These are phyloP conservation scores for Lasioglossum malachurum DNA, from an alignment of 2,888 invertebrate genomes.

Conservation along the genomic window DNA sequence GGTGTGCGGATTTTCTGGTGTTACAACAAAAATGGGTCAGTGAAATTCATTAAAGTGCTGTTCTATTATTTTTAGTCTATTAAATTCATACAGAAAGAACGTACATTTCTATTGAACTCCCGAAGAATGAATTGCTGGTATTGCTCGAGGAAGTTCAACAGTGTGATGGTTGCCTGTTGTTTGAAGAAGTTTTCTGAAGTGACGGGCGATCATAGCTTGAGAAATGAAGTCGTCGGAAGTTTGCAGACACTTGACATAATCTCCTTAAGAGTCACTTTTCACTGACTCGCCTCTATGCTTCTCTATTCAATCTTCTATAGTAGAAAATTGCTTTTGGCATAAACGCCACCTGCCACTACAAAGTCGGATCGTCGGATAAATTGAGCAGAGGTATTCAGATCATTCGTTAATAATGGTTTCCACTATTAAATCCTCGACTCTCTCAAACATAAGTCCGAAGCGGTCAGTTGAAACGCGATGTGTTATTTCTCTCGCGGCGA, in stretches of 20 bases:
- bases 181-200: background rate
- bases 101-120: too few relatives aligned
- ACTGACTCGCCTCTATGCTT: background rate
- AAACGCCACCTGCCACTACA: background rate
- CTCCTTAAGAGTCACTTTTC: background rate
- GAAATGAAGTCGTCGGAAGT: background rate
- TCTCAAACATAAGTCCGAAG: background rate
- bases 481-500: slow-evolving; percentile 5
- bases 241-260: background rate
- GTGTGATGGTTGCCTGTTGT: background rate
- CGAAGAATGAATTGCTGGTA: too few relatives aligned
- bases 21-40: too few relatives aligned
- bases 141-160: background rate
- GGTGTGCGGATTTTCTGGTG: too few relatives aligned
- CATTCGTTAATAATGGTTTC: background rate
- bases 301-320: background rate
- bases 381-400: background rate
- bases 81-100: too few relatives aligned
- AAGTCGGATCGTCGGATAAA: background rate
- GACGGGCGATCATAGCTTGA: background rate
- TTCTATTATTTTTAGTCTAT: background rate
- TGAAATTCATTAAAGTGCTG: background rate
- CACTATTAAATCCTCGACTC: background rate
- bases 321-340: background rate
- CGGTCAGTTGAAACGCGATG: slow-evolving; percentile 5